Evolutionary conservation across 2,797 vertebrate genomes (phyloP), one percentile per base, ranked within the genome.

Genomic region (Adrianichthys oophorus): DNA sequence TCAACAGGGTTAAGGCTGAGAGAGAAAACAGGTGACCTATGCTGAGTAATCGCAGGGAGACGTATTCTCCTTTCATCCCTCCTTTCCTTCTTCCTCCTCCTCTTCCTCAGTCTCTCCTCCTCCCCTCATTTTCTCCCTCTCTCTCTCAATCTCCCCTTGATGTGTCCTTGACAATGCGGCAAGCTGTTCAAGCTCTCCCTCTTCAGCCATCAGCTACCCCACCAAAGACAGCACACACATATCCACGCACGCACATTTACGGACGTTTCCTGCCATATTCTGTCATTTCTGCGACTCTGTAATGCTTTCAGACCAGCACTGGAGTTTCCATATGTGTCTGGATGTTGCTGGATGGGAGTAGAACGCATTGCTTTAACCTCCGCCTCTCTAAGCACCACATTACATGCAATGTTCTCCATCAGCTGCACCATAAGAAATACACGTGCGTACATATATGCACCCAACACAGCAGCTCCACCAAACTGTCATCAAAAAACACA

Each of bases 121-220:
- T 78, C 59, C 43, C 62, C 59, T 69, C 70, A 42, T 44, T 78
- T 59, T 85, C 67, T 24, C 51, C 49, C 48, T 40, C 77, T 79
- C 85, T 79, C 85, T 80, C 85, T 85, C 85, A 76, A 86, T 85
- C 87, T 91, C 88, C 85, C 92, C 91, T 95, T 93, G 89, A 85
- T 88, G 84, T 85, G 87, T 90, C 92, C 92, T 94, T 93, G 92
- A 91, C 88, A 90, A 91, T 92, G 91, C 89, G 84, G 89, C 89
- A 92, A 87, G 78, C 89, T 90, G 87, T 86, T 90, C 81, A 78
- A 85, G 85, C 87, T 80, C 86, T 88, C 79, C 83, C 80, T 85
- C 73, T 82, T 75, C 85, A 67, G 79, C 72, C 77, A 65, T 64
- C 48, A 59, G 55, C 59, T 65, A 52, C 56, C 65, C 32, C 54